Percentiles rank a stretch among this genome's conserved stretches.
Conservation (phyloP, 1,140 invertebrate genomes). For the Heterodera schachtii region DNA sequence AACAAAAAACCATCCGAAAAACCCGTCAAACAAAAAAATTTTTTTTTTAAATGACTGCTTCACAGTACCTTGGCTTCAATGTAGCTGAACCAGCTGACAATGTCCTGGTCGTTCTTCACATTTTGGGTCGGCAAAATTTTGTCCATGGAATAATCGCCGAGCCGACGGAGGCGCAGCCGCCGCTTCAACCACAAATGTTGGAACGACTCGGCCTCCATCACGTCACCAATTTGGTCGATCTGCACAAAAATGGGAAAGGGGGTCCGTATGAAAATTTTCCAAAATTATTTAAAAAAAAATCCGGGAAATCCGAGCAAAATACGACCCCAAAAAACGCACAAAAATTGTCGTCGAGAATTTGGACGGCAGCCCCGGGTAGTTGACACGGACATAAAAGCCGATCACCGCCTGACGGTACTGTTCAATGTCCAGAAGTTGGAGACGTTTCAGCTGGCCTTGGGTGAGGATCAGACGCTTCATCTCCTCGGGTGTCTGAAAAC, state of each 20-base stretch:
- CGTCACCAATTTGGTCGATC: slow-evolving; percentile 24
- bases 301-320: no score
- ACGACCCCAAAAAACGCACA: background rate
- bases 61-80: slow-evolving; percentile 13
- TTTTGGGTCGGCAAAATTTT: slow-evolving; percentile 9
- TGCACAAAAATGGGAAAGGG: background rate
- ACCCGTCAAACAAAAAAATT: no score
- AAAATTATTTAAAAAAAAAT: no score
- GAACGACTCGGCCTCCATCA: slow-evolving; percentile 11
- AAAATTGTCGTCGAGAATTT: slow-evolving; percentile 18
- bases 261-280: no score
- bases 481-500: slow-evolving; percentile 17
- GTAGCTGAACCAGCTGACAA: slow-evolving; percentile 19
- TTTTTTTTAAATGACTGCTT: no score
- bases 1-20: no score
- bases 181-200: slow-evolving; percentile 28
- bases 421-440: background rate
- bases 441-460: slow-evolving; percentile 18
- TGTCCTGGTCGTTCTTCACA: slow-evolving; percentile 9
- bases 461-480: slow-evolving; percentile 19
- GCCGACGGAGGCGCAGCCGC: slow-evolving; percentile 8
- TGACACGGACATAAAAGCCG: slow-evolving; percentile 27
- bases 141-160: slow-evolving; percentile 24
- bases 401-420: background rate
- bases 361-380: slow-evolving; percentile 15